These are phyloP conservation scores for Homarus americanus DNA, from an alignment of 1,140 invertebrate species.

Conservation along the genomic window DNA sequence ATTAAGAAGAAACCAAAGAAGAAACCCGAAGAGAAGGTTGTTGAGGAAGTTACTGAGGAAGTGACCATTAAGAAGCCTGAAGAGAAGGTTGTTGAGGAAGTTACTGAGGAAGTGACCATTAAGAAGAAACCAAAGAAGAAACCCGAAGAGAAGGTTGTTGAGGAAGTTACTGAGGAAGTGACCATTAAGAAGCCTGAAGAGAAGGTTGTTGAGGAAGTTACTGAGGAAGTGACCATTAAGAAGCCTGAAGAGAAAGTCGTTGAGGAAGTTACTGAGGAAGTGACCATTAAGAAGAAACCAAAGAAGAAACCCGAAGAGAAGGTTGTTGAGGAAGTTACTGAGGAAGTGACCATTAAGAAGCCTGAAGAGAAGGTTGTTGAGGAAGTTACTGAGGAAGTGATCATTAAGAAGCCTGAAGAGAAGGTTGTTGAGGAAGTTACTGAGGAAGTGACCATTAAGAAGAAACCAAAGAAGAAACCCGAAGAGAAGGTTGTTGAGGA, in stretches of 20 bases:
- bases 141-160: conserved; percentile 71
- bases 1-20: conserved; percentile 61
- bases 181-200: conserved; percentile 56
- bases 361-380: conserved; percentile 45
- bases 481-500: not conserved
- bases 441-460: conserved; percentile 5
- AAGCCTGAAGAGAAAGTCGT: conserved; percentile 52
- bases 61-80: conserved; percentile 20
- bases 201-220: conserved; percentile 32
- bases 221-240: conserved; percentile 32
- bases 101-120: conserved; percentile 71
- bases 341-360: conserved; percentile 47
- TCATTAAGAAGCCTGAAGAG: conserved; percentile 12
- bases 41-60: conserved; percentile 6
- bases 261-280: conserved; percentile 77
- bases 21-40: conserved; percentile 54
- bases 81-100: conserved; percentile 27
- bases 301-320: conserved; percentile 2
- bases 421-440: not conserved
- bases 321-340: conserved; percentile 7
- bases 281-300: conserved; percentile 68
- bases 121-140: conserved; percentile 77
- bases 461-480: not conserved
- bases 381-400: conserved; percentile 25
- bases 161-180: not conserved